phyloP scores from a whole-genome alignment of 2,888 invertebrate genomes.

The Cybosia mesomella region DNA sequence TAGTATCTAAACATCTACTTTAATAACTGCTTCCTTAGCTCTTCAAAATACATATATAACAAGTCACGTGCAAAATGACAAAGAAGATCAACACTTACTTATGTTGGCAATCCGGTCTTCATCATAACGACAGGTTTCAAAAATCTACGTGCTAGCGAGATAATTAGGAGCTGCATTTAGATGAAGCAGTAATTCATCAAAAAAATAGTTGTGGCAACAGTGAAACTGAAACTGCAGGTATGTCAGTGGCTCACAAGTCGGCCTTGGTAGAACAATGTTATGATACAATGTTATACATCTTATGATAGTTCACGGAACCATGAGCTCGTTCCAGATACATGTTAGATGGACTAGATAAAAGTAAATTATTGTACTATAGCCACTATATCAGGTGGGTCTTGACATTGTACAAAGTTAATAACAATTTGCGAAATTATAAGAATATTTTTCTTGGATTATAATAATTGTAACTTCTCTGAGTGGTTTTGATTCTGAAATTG shows the following conservation, averaged over 20 bases:
- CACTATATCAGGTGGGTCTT: no score
- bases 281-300: constrained; percentile 43
- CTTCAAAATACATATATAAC: constrained; percentile 24
- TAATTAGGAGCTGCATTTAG: constrained; percentile 39
- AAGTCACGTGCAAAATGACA: constrained; percentile 24
- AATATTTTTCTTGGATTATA: background rate
- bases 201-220: constrained; percentile 38
- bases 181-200: constrained; percentile 24
- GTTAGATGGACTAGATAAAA: constrained; percentile 42
- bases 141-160: constrained; percentile 6
- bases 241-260: constrained; percentile 52
- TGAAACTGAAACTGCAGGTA: constrained; percentile 39
- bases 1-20: constrained; percentile 30
- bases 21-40: constrained; percentile 28
- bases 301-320: constrained; percentile 54
- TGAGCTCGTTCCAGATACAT: constrained; percentile 43
- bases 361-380: constrained; percentile 35
- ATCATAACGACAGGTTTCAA: constrained; percentile 13
- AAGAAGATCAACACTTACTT: constrained; percentile 29
- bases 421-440: background rate
- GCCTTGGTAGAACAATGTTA: constrained; percentile 60
- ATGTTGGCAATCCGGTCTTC: constrained; percentile 13
- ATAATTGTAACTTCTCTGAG: background rate
- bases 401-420: no score
- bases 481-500: background rate